These are phyloP conservation scores for Haliclona indistincta DNA, from an alignment of 37 sponge, comb jelly and placozoan genomes.

Conservation along the genomic window DNA sequence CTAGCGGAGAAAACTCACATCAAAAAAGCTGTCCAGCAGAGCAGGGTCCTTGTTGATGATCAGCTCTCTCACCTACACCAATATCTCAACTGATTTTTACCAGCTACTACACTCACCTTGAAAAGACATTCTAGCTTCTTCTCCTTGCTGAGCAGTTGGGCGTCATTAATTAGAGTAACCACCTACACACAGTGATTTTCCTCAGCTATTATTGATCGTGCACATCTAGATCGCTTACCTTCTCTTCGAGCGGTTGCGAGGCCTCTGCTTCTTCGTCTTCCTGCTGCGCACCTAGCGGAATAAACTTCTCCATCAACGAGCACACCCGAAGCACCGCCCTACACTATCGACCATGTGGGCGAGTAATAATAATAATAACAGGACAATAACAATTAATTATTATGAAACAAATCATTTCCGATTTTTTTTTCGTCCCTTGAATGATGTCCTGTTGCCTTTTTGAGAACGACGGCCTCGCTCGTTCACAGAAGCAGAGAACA, in stretches of 20 bases:
- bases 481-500: conserved; percentile 53
- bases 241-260: conserved; percentile 36
- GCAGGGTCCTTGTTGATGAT: conserved; percentile 86
- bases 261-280: conserved; percentile 45
- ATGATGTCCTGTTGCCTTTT: conserved; percentile 26
- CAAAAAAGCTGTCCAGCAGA: conserved; percentile 87
- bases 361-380: too few species aligned
- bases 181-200: conserved; percentile 66
- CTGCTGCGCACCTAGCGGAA: conserved; percentile 49
- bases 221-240: conserved; percentile 14
- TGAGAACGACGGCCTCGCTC: conserved; percentile 56
- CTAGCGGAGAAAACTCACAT: too few species aligned
- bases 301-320: conserved; percentile 22
- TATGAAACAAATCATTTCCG: neutral
- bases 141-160: conserved; percentile 67
- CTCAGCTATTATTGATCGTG: conserved; percentile 7
- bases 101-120: conserved; percentile 57
- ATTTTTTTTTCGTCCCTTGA: conserved; percentile 10
- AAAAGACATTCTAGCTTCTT: conserved; percentile 63
- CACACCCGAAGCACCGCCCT: too few species aligned
- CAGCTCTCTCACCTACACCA: conserved; percentile 84
- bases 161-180: conserved; percentile 65
- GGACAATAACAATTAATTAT: too few species aligned
- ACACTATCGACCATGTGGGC: too few species aligned
- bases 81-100: neutral